These are phyloP conservation scores for Alosa sapidissima DNA, from an alignment of 2,797 vertebrate species.

Conservation along the genomic window DNA sequence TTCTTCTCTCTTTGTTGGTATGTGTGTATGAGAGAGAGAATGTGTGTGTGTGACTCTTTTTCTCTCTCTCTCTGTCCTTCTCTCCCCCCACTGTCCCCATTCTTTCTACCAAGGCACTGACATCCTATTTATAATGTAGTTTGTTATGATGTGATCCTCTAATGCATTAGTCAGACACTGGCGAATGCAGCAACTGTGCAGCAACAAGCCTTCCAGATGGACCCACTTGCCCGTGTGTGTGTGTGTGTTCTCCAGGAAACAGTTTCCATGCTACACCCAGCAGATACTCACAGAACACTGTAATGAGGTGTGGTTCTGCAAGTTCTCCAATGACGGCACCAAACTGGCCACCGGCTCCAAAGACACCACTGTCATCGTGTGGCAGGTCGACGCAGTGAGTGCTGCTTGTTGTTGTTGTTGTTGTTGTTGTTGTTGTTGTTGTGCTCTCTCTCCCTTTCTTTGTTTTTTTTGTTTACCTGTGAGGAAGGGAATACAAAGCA, in stretches of 20 bases:
- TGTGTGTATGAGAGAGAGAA: not conserved
- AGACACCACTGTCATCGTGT: constrained; percentile 96
- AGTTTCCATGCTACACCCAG: constrained; percentile 96
- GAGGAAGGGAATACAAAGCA: not conserved
- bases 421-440: not conserved
- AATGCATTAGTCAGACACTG: not conserved
- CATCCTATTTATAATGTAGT: not conserved
- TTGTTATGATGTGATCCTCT: not conserved
- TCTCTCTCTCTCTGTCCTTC: not conserved
- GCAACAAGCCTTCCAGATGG: constrained; percentile 13
- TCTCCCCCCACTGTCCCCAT: not conserved
- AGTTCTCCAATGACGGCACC: constrained; percentile 96
- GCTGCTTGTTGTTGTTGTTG: not conserved
- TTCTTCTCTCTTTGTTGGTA: no score
- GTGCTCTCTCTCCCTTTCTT: not conserved
- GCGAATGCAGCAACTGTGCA: not conserved
- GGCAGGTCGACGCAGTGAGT: constrained; percentile 93
- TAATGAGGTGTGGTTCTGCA: constrained; percentile 99
- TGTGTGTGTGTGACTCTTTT: not conserved
- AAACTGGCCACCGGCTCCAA: constrained; percentile 97
- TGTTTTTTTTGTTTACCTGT: not conserved
- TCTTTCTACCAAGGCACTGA: not conserved
- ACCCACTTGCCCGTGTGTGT: not conserved
- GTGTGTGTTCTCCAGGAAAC: constrained; percentile 78
- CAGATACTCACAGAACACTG: constrained; percentile 97